Evolutionary conservation across 2,113 vertebrate species (phyloP).

Genomic region (Ammodytes dubius): DNA sequence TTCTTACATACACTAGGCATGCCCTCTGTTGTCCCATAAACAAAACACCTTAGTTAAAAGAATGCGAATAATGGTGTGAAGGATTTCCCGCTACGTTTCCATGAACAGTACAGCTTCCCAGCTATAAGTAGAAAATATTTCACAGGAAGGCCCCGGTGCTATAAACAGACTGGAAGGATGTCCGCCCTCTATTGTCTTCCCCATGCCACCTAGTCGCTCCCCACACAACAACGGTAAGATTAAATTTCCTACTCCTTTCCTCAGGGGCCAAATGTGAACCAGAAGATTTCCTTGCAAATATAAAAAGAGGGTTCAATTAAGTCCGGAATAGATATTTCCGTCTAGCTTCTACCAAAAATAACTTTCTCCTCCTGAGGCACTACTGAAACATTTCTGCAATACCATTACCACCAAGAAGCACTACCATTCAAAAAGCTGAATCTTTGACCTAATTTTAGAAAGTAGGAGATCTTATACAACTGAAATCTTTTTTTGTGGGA

Average conservation of each 20-base stretch:
- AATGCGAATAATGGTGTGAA: conserved; percentile 20
- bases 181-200: conserved; percentile 73
- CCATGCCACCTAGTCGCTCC: conserved; percentile 57
- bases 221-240: conserved; percentile 48
- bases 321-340: conserved; percentile 46
- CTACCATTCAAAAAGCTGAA: background rate
- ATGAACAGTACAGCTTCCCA: conserved; percentile 24
- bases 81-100: conserved; percentile 36
- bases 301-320: conserved; percentile 42
- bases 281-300: conserved; percentile 49
- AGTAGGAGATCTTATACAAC: conserved; percentile 63
- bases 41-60: conserved; percentile 1
- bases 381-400: background rate
- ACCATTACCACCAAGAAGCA: background rate
- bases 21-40: conserved; percentile 22
- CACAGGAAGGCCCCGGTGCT: conserved; percentile 66
- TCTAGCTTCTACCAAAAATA: conserved; percentile 10
- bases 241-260: conserved; percentile 67
- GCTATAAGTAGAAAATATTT: background rate
- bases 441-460: conserved; percentile 27
- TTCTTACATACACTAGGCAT: background rate
- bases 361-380: conserved; percentile 13
- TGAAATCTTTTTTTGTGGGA: conserved; percentile 28
- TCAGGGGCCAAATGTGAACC: conserved; percentile 42
- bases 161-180: conserved; percentile 74